Evolutionary conservation across 1,140 invertebrate genomes (phyloP).

Genomic region (Pseudomyrmex concolor): DNA sequence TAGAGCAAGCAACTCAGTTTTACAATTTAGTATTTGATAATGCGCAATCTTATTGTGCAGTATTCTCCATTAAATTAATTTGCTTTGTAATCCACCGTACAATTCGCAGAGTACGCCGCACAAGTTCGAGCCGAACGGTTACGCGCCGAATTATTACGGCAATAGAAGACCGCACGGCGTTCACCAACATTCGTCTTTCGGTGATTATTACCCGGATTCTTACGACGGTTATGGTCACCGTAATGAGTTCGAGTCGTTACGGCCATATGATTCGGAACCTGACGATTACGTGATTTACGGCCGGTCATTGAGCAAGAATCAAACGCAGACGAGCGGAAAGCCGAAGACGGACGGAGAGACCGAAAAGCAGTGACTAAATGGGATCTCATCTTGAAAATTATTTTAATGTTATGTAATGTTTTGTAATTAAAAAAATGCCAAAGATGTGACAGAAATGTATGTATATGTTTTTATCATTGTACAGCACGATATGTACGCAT

Average conservation of each 20-base stretch:
- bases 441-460: slow-evolving; percentile 52
- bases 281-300: slow-evolving; percentile 61
- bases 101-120: slow-evolving; percentile 45
- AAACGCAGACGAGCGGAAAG: slow-evolving; percentile 47
- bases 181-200: slow-evolving; percentile 64
- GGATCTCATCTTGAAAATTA: slow-evolving; percentile 3
- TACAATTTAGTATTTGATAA: background rate
- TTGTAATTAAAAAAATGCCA: slow-evolving; percentile 38
- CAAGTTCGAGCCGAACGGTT: slow-evolving; percentile 51
- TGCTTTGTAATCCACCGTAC: background rate
- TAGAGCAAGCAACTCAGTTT: too few species aligned
- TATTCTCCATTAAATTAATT: background rate
- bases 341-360: background rate
- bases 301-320: slow-evolving; percentile 63
- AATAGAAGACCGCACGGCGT: slow-evolving; percentile 61
- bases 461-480: background rate
- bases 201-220: slow-evolving; percentile 46
- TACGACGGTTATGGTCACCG: slow-evolving; percentile 38
- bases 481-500: background rate
- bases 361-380: background rate
- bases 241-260: slow-evolving; percentile 52
- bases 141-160: slow-evolving; percentile 64
- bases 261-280: slow-evolving; percentile 40
- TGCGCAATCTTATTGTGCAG: background rate
- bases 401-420: slow-evolving; percentile 17